phyloP scores from a whole-genome alignment of 2,888 invertebrate species.

The Glyphotaelius pellucidus region DNA sequence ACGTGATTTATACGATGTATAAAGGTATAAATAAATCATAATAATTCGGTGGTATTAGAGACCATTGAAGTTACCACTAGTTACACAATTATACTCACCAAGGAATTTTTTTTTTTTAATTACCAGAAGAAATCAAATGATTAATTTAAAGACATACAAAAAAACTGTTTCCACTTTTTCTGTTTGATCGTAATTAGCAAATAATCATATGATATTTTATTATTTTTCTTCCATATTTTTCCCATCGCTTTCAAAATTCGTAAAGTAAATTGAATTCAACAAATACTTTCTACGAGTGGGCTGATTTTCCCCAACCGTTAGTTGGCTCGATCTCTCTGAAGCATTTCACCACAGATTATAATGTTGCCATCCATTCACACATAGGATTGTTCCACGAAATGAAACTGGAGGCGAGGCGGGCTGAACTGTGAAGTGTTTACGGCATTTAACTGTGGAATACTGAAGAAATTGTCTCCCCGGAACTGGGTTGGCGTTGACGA shows the following conservation, averaged over 20 bases:
- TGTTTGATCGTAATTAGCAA: no score
- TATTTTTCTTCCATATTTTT: neutral
- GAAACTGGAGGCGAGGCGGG: conserved; percentile 19
- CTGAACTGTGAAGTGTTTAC: conserved; percentile 42
- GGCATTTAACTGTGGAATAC: conserved; percentile 23
- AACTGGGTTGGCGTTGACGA: neutral
- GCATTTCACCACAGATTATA: conserved; percentile 61
- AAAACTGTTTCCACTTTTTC: no score
- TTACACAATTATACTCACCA: no score
- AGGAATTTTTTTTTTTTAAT: no score
- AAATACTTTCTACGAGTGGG: conserved; percentile 10
- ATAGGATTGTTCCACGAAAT: conserved; percentile 35
- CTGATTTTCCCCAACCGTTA: conserved; percentile 32
- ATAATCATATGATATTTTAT: no score
- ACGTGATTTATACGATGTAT: no score
- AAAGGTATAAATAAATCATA: no score
- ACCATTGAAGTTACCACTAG: no score
- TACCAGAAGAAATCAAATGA: no score
- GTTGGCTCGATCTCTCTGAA: neutral
- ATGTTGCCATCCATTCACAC: conserved; percentile 62
- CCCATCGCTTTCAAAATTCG: neutral
- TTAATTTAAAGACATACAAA: no score
- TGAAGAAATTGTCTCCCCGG: conserved; percentile 22
- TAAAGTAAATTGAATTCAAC: neutral
- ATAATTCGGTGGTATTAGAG: no score